Evolutionary conservation across 2,888 invertebrate species (phyloP).

Genomic region (Mimas tiliae): DNA sequence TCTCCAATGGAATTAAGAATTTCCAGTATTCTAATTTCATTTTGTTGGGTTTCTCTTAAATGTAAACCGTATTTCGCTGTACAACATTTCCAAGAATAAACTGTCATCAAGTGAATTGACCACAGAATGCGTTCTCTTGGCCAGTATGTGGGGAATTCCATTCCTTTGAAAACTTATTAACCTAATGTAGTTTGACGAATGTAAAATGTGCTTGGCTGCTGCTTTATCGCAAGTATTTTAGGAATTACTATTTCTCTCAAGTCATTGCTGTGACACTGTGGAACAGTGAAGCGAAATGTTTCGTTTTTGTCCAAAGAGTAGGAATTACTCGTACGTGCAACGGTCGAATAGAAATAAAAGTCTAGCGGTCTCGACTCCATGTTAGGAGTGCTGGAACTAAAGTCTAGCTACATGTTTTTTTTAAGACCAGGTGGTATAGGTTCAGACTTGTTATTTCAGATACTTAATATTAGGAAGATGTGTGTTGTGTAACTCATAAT

Average conservation of each 20-base stretch:
- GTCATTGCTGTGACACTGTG: not conserved
- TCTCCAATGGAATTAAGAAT: not conserved
- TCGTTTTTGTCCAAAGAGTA: not conserved
- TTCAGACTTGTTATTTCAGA: no score
- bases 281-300: not conserved
- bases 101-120: slow-evolving; percentile 14
- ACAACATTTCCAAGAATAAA: not conserved
- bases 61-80: not conserved
- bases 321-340: not conserved
- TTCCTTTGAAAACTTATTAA: slow-evolving; percentile 17
- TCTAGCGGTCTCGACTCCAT: no score
- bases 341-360: not conserved
- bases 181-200: slow-evolving; percentile 3
- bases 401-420: not conserved
- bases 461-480: no score
- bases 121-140: not conserved
- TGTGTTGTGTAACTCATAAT: no score
- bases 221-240: slow-evolving; percentile 5
- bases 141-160: slow-evolving; percentile 1
- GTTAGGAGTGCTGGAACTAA: no score
- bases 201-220: slow-evolving; percentile 6
- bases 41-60: not conserved
- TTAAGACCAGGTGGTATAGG: no score
- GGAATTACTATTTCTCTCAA: not conserved
- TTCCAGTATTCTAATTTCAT: not conserved